These are phyloP conservation scores for Hippocampus guttulatus DNA, from an alignment of 2,113 vertebrate species.

Conservation along the genomic window DNA sequence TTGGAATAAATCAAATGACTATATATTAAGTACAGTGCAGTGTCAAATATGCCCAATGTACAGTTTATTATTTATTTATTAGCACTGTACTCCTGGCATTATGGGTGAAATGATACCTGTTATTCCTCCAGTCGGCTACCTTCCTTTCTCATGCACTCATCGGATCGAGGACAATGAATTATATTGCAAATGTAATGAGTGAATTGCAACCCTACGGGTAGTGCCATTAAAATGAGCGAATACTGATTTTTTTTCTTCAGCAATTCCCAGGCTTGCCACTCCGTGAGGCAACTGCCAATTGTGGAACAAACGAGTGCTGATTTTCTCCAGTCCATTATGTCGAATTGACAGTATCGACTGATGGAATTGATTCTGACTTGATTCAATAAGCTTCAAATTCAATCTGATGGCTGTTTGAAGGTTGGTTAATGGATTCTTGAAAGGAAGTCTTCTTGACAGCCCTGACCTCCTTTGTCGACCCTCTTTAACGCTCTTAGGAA, in stretches of 20 bases:
- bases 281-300: neutral
- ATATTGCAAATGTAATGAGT: neutral
- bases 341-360: slow-evolving; percentile 39
- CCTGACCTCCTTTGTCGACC: slow-evolving; percentile 4
- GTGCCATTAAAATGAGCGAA: slow-evolving; percentile 2
- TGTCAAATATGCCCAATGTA: neutral
- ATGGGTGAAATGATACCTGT: neutral
- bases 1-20: neutral
- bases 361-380: slow-evolving; percentile 18
- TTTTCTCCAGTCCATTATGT: slow-evolving; percentile 11
- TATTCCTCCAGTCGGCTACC: neutral
- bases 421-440: slow-evolving; percentile 21
- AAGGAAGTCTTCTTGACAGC: slow-evolving; percentile 33
- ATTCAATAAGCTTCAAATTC: slow-evolving; percentile 28
- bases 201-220: neutral
- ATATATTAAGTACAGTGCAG: neutral
- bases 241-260: slow-evolving; percentile 8
- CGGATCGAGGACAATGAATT: neutral
- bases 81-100: neutral
- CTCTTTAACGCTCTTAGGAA: slow-evolving; percentile 23
- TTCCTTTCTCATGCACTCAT: neutral
- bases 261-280: slow-evolving; percentile 1
- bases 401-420: slow-evolving; percentile 32
- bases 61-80: neutral
- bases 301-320: slow-evolving; percentile 20